Percentiles rank a stretch among this genome's conserved stretches.
phyloP scores from a whole-genome alignment of 2,888 invertebrate genomes.

The Pimpla rufipes region DNA sequence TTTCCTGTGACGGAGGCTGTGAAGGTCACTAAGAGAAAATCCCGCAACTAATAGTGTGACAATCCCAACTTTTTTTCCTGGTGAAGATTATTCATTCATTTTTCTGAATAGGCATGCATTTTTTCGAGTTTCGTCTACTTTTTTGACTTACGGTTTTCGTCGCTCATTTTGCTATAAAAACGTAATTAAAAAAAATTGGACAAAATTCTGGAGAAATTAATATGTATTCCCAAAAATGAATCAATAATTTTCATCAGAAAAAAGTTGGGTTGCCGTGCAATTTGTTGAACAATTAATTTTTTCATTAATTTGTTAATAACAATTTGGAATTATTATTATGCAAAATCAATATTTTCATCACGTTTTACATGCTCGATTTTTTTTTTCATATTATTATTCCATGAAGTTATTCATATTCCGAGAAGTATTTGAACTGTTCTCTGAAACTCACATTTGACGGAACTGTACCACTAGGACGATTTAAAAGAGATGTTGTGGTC shows the following conservation, averaged over 20 bases:
- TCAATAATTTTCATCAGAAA: background rate
- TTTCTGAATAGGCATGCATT: background rate
- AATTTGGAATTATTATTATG: too few species aligned
- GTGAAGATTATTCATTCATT: background rate
- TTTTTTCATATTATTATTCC: slow-evolving; percentile 1
- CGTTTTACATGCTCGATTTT: background rate
- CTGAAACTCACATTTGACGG: background rate
- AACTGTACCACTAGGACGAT: background rate
- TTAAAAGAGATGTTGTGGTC: background rate
- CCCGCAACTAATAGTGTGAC: slow-evolving; percentile 1
- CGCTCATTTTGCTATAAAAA: slow-evolving; percentile 1
- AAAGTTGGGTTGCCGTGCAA: background rate
- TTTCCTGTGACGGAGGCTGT: background rate
- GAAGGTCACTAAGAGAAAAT: slow-evolving; percentile 1
- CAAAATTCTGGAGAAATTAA: too few species aligned
- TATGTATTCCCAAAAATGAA: too few species aligned
- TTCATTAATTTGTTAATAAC: too few species aligned
- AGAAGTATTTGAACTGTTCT: background rate
- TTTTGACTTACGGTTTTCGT: background rate
- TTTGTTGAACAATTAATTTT: too few species aligned
- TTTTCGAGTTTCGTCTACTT: background rate
- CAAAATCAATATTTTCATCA: too few species aligned
- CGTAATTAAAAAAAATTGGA: background rate
- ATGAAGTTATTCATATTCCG: slow-evolving; percentile 1
- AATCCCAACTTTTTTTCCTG: background rate